phyloP scores from a whole-genome alignment of 37 sponge, comb jelly and placozoan species.

The Cliona cf. orientalis region DNA sequence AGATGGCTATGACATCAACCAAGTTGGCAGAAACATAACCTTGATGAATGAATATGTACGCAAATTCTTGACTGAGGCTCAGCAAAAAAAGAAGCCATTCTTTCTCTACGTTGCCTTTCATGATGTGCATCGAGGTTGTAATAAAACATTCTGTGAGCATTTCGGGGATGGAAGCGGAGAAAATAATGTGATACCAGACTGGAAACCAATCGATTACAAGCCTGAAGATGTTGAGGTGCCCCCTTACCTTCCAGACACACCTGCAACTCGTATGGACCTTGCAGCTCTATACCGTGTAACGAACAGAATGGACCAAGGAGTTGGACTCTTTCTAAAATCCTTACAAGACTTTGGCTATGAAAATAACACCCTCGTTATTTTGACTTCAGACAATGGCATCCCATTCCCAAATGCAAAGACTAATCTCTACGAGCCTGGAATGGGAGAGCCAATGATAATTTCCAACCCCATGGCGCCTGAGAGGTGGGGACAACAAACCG shows the following conservation, averaged over 20 bases:
- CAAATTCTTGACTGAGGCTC: slow-evolving; percentile 40
- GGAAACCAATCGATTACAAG: slow-evolving; percentile 54
- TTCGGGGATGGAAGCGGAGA: slow-evolving; percentile 65
- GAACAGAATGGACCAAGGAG: slow-evolving; percentile 68
- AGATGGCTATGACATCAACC: slow-evolving; percentile 42
- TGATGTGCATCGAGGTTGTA: slow-evolving; percentile 44
- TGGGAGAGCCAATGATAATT: slow-evolving; percentile 63
- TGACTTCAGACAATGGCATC: slow-evolving; percentile 67
- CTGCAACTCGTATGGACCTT: slow-evolving; percentile 44
- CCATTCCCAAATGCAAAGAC: slow-evolving; percentile 70
- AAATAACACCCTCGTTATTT: slow-evolving; percentile 55
- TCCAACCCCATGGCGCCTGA: slow-evolving; percentile 45
- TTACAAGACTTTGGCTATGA: slow-evolving; percentile 42
- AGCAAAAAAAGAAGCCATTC: slow-evolving; percentile 29
- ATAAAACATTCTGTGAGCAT: slow-evolving; percentile 51
- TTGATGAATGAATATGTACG: slow-evolving; percentile 53
- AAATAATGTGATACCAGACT: slow-evolving; percentile 67
- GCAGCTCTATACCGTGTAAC: slow-evolving; percentile 60
- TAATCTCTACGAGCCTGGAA: slow-evolving; percentile 73
- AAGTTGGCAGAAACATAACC: slow-evolving; percentile 76
- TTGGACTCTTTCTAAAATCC: slow-evolving; percentile 56
- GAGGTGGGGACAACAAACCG: slow-evolving; percentile 48
- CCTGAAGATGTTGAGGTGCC: slow-evolving; percentile 65
- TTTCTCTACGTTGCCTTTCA: slow-evolving; percentile 67
- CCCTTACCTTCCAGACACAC: slow-evolving; percentile 57